Base-by-base conservation (phyloP, 53 echinoderm and acorn worm species). In the Paracentrotus lividus region DNA sequence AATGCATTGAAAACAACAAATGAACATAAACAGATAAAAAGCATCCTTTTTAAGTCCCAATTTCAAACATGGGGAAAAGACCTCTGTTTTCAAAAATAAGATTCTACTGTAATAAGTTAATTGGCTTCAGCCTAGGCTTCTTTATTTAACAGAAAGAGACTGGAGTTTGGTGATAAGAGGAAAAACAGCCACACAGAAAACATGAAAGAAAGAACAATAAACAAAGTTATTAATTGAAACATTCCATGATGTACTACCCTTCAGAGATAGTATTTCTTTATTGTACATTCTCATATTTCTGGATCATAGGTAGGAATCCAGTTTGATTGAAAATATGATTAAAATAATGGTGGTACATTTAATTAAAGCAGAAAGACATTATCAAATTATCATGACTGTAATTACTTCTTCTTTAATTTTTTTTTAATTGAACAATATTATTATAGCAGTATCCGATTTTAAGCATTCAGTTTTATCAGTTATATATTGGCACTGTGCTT, bases 161-260 rank as follows among this genome's bases (percentile, higher is more conserved):
- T n/a, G n/a, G n/a, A n/a, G n/a, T n/a, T n/a, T n/a, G n/a, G n/a
- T n/a, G n/a, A n/a, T n/a, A n/a, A n/a, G n/a, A n/a, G n/a, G n/a
- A n/a, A n/a, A n/a, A n/a, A n/a, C n/a, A n/a, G n/a, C n/a, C n/a
- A n/a, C 43, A 78, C 24, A 45, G 42, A 47, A 45, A 78, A 78
- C 43, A 78, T 38, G 38, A n/a, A 7, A 45, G 45, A 18, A 78
- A 45, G 16, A 44, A 13, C 2, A 47, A 43, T 78, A 42, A 42
- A 24, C 44, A 78, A 78, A 47, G n/a, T 78, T 15, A 23, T 78
- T 42, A 2, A 78, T 78, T 47, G 26, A 78, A 78, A 78, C 78
- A 78, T 45, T 78, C 78, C 78, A 47, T 44, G 78, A 44, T 78
- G 44, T 44, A n/a, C 47, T 12, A 47, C n/a, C 78, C 44, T 45